Percentiles rank a stretch among this genome's conserved stretches.
Evolutionary conservation across 2,113 vertebrate species (phyloP).

Genomic region (Sarotherodon lohbergeri): DNA sequence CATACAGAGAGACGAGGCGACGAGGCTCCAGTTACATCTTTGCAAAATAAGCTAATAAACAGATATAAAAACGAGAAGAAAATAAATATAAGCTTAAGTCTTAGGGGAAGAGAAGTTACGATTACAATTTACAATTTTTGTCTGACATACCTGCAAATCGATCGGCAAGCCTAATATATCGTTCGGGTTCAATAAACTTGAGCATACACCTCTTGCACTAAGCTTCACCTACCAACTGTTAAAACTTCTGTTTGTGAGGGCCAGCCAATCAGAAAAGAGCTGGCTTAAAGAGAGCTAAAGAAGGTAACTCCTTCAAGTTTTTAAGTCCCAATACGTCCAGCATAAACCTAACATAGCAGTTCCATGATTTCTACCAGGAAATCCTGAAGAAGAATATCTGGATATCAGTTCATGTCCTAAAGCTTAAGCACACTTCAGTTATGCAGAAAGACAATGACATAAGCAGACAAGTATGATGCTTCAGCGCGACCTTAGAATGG

Average conservation of each 20-base stretch:
- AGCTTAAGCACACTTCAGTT: neutral
- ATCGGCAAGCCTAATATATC: neutral
- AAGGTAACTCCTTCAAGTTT: neutral
- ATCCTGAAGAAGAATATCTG: neutral
- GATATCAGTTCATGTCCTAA: neutral
- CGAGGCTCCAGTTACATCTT: no score
- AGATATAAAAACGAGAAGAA: no score
- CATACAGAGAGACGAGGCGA: no score
- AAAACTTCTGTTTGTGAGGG: neutral
- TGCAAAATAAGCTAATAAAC: no score
- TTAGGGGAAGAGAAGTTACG: no score
- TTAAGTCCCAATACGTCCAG: fast-evolving
- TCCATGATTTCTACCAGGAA: neutral
- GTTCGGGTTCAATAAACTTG: neutral
- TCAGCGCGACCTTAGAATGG: neutral
- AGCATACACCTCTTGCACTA: neutral
- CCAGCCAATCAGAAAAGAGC: neutral
- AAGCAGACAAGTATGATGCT: neutral
- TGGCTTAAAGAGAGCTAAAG: neutral
- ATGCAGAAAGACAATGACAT: neutral
- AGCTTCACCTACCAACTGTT: neutral
- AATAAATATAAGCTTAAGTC: no score
- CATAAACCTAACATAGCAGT: neutral
- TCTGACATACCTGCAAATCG: neutral
- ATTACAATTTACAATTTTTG: no score